Percentiles rank a stretch among this genome's conserved stretches.
Evolutionary conservation across 2,113 vertebrate genomes (phyloP).

Genomic region (Corythaixoides concolor): DNA sequence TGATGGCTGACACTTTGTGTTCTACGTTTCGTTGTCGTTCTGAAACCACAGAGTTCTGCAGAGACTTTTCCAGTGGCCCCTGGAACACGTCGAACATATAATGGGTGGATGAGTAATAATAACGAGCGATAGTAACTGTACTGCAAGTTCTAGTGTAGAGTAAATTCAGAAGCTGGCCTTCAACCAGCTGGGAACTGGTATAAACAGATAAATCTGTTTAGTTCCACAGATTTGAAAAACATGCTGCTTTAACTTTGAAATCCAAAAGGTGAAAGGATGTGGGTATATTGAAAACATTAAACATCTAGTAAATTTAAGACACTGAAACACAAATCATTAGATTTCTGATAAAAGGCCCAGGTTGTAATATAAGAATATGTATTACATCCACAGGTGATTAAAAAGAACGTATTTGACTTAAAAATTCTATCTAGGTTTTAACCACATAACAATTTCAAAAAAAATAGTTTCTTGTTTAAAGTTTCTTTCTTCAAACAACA

Average conservation of each 20-base stretch:
- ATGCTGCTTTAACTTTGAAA: not conserved
- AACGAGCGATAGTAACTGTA: not conserved
- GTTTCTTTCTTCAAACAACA: not conserved
- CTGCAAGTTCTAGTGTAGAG: not conserved
- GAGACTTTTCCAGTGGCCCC: slow-evolving; percentile 90
- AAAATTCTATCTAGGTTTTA: not conserved
- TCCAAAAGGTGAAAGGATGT: not conserved
- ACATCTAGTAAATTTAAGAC: not conserved
- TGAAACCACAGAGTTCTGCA: slow-evolving; percentile 86
- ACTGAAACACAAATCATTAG: not conserved
- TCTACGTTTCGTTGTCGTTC: slow-evolving; percentile 91
- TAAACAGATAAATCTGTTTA: not conserved
- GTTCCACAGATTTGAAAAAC: not conserved
- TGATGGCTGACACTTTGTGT: slow-evolving; percentile 87
- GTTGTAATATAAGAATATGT: not conserved
- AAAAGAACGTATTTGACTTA: not conserved
- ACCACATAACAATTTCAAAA: not conserved
- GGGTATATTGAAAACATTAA: not conserved
- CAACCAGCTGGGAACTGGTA: not conserved
- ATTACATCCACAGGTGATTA: not conserved
- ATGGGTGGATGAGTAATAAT: not conserved
- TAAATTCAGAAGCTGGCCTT: not conserved
- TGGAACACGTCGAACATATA: slow-evolving; percentile 54
- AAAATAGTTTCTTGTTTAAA: too few species aligned
- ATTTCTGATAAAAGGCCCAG: not conserved